Evolutionary conservation across 2,888 invertebrate species (phyloP), one percentile per base, ranked within the genome.

Genomic region (Phaonia tiefii): DNA sequence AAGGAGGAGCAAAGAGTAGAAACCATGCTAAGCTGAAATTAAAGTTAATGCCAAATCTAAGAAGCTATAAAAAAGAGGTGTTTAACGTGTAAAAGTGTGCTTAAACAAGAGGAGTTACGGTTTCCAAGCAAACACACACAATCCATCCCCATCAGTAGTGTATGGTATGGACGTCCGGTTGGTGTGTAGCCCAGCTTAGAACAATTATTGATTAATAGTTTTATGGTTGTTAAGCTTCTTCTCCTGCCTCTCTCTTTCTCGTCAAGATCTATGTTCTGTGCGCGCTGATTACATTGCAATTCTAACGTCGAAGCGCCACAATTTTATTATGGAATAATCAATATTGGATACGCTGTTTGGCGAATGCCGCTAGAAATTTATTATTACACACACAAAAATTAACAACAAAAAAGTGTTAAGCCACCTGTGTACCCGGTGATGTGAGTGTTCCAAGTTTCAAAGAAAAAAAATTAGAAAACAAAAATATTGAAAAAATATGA

Each of bases 291-390:
- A 37, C 42, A 54, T 54, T 46, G 65, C 66, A 69, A 58, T 60
- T 60, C 46, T 46, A 31, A 22, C 10, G 46, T 77, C 60, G 71
- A 81, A 81, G 80, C 80, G 80, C 80, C 80, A 81, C 77, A 77
- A n/a, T 70, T 74, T 72, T 73, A 58, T 80, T 73, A 69, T 73
- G 63, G 49, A 70, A 76, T 58, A 75, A 80, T 72, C 72, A 80
- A 72, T 80, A 76, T 73, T 37, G 1, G 44, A 13, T 54, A 71
- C 67, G 72, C 20, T 70, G 80, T 80, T 77, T 74, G 46, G 74
- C 71, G 66, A 81, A 77, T 75, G 80, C 80, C 77, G 80, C 80
- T 74, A 81, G 77, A 81, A 81, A 81, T 77, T 76, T 77, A 74
- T 74, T 56, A 37, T 73, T 75, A 66, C 74, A 56, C 51, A 37